A percentile compares a stretch with the other conserved stretches of the same genome.
Evolutionary conservation across 1,140 invertebrate species (phyloP).

Genomic region (Bombus consobrinus): DNA sequence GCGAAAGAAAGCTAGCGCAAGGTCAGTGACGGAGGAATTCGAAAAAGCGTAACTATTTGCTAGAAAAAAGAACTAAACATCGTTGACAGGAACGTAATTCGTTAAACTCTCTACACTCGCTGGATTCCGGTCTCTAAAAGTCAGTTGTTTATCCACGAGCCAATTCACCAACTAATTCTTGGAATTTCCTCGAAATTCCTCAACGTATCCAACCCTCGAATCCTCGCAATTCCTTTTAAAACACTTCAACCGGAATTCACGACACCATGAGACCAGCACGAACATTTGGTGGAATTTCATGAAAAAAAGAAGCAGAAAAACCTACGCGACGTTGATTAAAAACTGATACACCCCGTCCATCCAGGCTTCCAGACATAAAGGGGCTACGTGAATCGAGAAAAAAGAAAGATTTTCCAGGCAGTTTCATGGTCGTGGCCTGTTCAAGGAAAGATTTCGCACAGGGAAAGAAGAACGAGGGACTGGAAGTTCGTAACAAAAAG

Average conservation of each 20-base stretch:
- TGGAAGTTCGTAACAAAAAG: constrained; percentile 23
- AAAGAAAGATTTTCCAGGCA: background rate
- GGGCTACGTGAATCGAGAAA: too few species aligned
- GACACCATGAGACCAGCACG: background rate
- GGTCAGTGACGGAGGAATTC: background rate
- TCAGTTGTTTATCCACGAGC: background rate
- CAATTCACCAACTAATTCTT: constrained; percentile 14
- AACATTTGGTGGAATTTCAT: background rate
- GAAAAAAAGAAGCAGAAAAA: background rate
- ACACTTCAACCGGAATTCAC: constrained; percentile 1
- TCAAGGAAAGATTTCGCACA: background rate
- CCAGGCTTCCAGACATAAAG: background rate
- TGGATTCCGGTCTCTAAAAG: background rate
- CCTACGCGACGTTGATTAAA: constrained; percentile 21
- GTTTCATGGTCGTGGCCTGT: constrained; percentile 7
- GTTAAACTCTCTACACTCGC: background rate
- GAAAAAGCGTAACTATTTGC: background rate
- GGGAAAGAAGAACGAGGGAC: background rate
- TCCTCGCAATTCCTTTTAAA: constrained; percentile 5
- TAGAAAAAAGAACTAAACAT: background rate
- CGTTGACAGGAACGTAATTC: background rate
- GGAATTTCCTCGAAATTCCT: constrained; percentile 1
- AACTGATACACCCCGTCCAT: constrained; percentile 6
- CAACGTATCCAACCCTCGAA: background rate
- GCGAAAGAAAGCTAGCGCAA: background rate